Conservation (phyloP, 1,140 invertebrate species). For the Limonius californicus region DNA sequence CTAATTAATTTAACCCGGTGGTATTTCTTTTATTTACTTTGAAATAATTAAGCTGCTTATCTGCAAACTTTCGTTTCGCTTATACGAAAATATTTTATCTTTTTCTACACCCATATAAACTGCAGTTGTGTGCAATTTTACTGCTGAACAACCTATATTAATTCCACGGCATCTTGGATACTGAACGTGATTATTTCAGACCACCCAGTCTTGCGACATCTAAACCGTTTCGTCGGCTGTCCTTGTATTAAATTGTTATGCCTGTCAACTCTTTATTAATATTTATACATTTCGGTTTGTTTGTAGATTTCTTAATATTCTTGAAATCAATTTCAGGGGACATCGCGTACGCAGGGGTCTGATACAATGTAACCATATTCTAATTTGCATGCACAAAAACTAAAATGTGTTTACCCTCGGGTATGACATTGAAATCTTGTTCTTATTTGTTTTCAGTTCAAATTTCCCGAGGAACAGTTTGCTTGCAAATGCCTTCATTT, state of each 20-base stretch:
- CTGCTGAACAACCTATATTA: not conserved
- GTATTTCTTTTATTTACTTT: no score
- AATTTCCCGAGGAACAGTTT: constrained; percentile 5
- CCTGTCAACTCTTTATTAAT: constrained; percentile 7
- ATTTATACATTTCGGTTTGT: constrained; percentile 4
- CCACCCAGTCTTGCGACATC: not conserved
- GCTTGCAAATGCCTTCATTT: constrained; percentile 11
- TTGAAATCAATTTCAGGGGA: not conserved
- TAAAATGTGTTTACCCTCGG: not conserved
- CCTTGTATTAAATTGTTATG: constrained; percentile 11
- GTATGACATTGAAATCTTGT: constrained; percentile 6
- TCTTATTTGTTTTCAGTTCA: constrained; percentile 7
- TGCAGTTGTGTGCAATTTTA: not conserved
- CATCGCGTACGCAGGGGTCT: not conserved
- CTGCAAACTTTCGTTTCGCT: not conserved
- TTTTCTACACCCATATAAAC: not conserved
- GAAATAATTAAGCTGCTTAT: not conserved
- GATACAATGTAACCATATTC: constrained; percentile 2
- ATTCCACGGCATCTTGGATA: not conserved
- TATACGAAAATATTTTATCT: not conserved
- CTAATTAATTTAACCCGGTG: no score
- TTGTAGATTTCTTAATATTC: not conserved
- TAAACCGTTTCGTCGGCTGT: constrained; percentile 1
- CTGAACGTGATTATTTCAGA: not conserved
- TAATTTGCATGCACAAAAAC: not conserved